Conservation (phyloP, 1,140 invertebrate genomes). For the Pachypsylla venusta region DNA sequence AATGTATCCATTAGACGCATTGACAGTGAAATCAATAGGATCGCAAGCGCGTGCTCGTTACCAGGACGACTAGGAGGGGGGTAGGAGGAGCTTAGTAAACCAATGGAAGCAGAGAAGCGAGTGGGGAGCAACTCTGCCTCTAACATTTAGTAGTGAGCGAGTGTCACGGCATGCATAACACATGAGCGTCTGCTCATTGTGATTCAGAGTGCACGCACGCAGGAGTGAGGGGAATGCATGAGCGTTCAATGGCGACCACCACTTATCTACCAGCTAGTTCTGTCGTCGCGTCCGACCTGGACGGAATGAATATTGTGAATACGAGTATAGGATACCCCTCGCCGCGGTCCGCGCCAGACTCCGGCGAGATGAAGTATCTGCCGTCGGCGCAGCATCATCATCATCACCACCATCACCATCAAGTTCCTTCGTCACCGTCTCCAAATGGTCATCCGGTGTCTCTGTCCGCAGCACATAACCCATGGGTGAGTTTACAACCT, state of each 20-base stretch:
- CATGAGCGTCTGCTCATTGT: conserved; percentile 30
- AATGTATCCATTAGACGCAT: not conserved
- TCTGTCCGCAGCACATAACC: conserved; percentile 45
- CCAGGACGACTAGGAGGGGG: not conserved
- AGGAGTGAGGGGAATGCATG: not conserved
- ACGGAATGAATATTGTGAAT: conserved; percentile 43
- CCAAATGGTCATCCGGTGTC: conserved; percentile 46
- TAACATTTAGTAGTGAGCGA: conserved; percentile 21
- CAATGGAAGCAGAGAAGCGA: conserved; percentile 1
- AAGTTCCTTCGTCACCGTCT: conserved; percentile 40
- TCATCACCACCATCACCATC: conserved; percentile 51
- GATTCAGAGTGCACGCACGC: conserved; percentile 7
- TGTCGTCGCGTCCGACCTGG: conserved; percentile 53
- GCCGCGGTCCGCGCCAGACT: conserved; percentile 56
- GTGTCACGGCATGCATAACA: conserved; percentile 41
- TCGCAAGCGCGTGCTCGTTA: not conserved
- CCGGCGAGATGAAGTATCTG: conserved; percentile 89
- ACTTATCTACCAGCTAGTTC: conserved; percentile 68
- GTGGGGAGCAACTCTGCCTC: not conserved
- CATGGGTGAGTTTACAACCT: conserved; percentile 67
- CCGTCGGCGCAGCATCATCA: conserved; percentile 62
- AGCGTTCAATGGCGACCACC: conserved; percentile 37
- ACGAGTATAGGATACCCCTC: conserved; percentile 28
- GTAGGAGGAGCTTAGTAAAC: conserved; percentile 4
- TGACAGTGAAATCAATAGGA: conserved; percentile 5